A percentile compares a stretch with the other conserved stretches of the same genome.
phyloP scores from a whole-genome alignment of 30 jellyfish, hydroid and myxozoan species.

The Turritopsis rubra region DNA sequence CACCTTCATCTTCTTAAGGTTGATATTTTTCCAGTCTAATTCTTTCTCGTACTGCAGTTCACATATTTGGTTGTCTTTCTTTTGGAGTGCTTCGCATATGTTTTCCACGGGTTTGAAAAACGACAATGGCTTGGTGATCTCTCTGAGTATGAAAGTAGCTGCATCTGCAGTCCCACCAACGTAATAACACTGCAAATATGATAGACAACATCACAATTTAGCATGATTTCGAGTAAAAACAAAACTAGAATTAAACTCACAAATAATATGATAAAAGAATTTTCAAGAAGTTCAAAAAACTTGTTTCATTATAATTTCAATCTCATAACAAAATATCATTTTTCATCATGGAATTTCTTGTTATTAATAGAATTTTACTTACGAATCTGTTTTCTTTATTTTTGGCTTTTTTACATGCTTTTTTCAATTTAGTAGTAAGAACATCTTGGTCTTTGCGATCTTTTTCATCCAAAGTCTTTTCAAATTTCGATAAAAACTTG shows the following conservation, averaged over 20 bases:
- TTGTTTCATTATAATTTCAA: too few relatives aligned
- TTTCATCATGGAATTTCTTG: too few relatives aligned
- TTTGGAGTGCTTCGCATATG: slow-evolving; percentile 77
- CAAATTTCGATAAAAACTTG: slow-evolving; percentile 68
- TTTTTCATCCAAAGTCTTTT: slow-evolving; percentile 52
- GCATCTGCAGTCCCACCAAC: slow-evolving; percentile 97
- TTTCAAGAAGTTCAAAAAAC: too few relatives aligned
- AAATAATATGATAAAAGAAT: too few relatives aligned
- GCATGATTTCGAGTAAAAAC: not conserved
- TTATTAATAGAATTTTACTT: too few relatives aligned
- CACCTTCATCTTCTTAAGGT: slow-evolving; percentile 92
- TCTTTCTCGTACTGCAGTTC: slow-evolving; percentile 87
- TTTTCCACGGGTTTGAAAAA: slow-evolving; percentile 59
- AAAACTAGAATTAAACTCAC: too few relatives aligned
- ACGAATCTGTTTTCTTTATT: slow-evolving; percentile 90
- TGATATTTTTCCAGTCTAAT: slow-evolving; percentile 88
- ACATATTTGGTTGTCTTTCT: slow-evolving; percentile 80
- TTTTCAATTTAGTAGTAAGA: slow-evolving; percentile 60
- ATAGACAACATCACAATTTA: not conserved
- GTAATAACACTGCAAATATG: slow-evolving; percentile 59
- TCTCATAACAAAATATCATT: too few relatives aligned
- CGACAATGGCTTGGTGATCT: slow-evolving; percentile 70
- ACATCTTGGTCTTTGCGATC: slow-evolving; percentile 61
- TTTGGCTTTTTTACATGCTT: slow-evolving; percentile 84
- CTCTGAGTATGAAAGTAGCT: slow-evolving; percentile 86